Evolutionary conservation across 2,113 vertebrate species (phyloP).

Genomic region (Triplophysa rosa): DNA sequence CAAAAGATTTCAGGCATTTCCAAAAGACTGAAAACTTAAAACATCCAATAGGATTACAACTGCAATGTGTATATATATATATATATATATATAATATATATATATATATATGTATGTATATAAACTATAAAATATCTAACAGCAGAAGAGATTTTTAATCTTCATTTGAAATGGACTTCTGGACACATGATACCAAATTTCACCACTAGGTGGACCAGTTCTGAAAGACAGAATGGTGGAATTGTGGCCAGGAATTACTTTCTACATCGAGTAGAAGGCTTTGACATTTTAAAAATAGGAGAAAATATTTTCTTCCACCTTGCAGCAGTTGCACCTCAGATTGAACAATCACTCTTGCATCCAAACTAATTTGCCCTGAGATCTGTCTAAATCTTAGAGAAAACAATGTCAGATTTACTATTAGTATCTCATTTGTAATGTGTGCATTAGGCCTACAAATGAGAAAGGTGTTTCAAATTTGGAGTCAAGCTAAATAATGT

Average conservation of each 20-base stretch:
- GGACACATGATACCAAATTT: not conserved
- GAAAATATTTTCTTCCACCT: slow-evolving; percentile 15
- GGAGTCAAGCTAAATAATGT: not conserved
- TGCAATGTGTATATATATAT: not conserved
- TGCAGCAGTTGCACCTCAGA: slow-evolving; percentile 7
- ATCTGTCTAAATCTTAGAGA: not conserved
- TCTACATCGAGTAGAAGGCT: slow-evolving; percentile 32
- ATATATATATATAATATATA: too few species aligned
- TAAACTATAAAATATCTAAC: not conserved
- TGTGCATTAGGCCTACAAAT: not conserved
- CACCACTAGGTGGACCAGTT: slow-evolving; percentile 44
- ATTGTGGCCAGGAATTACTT: slow-evolving; percentile 34
- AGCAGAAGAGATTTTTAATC: not conserved
- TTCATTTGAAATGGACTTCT: slow-evolving; percentile 14
- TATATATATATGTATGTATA: too few species aligned
- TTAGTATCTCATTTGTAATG: not conserved
- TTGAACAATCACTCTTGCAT: not conserved
- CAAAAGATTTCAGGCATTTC: slow-evolving; percentile 28
- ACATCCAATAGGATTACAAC: not conserved
- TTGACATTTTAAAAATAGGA: slow-evolving; percentile 39
- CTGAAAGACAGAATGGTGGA: slow-evolving; percentile 9
- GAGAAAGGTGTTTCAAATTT: not conserved
- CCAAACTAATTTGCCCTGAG: not conserved
- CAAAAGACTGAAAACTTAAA: not conserved
- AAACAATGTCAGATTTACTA: slow-evolving; percentile 6